Evolutionary conservation across 2,797 vertebrate species (phyloP).

Genomic region (Cichlasoma orientale): DNA sequence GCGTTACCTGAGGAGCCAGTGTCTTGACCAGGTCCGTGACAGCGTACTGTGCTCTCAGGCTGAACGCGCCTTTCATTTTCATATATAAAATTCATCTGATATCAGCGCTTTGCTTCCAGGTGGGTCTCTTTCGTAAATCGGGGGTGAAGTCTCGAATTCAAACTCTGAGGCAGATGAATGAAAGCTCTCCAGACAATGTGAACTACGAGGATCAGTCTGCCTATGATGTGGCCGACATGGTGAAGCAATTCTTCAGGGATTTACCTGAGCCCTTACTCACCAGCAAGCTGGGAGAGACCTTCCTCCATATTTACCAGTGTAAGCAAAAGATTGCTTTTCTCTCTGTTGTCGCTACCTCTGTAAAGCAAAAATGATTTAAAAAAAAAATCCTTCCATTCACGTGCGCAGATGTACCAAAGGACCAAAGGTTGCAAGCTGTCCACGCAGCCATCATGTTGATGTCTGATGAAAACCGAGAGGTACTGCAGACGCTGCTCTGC

Average conservation of each 20-base stretch:
- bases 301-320: constrained; percentile 99
- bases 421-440: constrained; percentile 92
- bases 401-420: constrained; percentile 90
- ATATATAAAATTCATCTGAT: neutral
- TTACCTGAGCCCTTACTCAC: constrained; percentile 96
- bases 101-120: constrained; percentile 75
- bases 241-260: constrained; percentile 98
- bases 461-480: constrained; percentile 96
- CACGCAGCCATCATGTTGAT: constrained; percentile 96
- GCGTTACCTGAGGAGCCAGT: constrained; percentile 91
- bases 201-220: constrained; percentile 96
- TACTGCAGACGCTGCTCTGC: constrained; percentile 92
- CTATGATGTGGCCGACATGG: constrained; percentile 97
- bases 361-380: neutral
- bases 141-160: constrained; percentile 98
- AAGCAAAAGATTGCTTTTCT: constrained; percentile 62
- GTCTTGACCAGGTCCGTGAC: constrained; percentile 91
- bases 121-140: constrained; percentile 97
- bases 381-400: constrained; percentile 9
- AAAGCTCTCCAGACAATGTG: constrained; percentile 90
- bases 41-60: neutral
- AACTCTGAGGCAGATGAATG: constrained; percentile 93
- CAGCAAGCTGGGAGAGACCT: constrained; percentile 96
- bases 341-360: neutral
- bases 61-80: constrained; percentile 3